A percentile compares a stretch with the other conserved stretches of the same genome.
Evolutionary conservation across 1,140 invertebrate genomes (phyloP).

Genomic region (Cephus cinctus): DNA sequence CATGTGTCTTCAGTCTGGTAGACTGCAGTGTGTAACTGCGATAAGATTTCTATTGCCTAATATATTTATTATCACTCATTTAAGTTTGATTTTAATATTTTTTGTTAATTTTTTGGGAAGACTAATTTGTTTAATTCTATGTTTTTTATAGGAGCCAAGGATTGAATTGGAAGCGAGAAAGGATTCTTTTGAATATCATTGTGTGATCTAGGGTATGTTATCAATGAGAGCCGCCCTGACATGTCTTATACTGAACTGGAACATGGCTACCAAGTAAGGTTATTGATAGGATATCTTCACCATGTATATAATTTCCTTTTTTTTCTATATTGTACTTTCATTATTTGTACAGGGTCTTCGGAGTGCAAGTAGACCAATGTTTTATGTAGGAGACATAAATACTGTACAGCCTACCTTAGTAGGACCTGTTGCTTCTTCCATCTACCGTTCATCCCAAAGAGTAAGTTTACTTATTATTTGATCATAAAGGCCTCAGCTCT

Average conservation of each 20-base stretch:
- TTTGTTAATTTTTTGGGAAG: no score
- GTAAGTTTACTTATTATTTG: slow-evolving; percentile 31
- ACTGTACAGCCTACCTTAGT: slow-evolving; percentile 39
- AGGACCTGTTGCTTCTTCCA: slow-evolving; percentile 38
- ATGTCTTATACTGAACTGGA: slow-evolving; percentile 90
- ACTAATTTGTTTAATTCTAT: no score
- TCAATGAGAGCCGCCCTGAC: slow-evolving; percentile 53
- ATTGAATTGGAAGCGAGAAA: no score
- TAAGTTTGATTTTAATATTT: no score
- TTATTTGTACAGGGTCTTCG: slow-evolving; percentile 40
- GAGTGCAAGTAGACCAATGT: slow-evolving; percentile 48
- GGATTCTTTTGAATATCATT: no score
- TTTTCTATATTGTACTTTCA: not conserved
- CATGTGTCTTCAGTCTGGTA: no score
- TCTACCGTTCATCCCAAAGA: slow-evolving; percentile 46
- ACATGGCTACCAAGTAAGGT: slow-evolving; percentile 77
- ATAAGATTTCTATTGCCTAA: no score
- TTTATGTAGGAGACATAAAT: slow-evolving; percentile 51
- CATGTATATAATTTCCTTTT: slow-evolving; percentile 2
- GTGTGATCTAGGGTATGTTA: no score
- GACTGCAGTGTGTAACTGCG: no score
- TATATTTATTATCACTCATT: no score
- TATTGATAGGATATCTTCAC: not conserved
- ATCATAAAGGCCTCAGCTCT: not conserved
- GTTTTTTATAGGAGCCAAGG: no score